Conservation (phyloP, 2,888 invertebrate genomes). For the Eupithecia tripunctaria region DNA sequence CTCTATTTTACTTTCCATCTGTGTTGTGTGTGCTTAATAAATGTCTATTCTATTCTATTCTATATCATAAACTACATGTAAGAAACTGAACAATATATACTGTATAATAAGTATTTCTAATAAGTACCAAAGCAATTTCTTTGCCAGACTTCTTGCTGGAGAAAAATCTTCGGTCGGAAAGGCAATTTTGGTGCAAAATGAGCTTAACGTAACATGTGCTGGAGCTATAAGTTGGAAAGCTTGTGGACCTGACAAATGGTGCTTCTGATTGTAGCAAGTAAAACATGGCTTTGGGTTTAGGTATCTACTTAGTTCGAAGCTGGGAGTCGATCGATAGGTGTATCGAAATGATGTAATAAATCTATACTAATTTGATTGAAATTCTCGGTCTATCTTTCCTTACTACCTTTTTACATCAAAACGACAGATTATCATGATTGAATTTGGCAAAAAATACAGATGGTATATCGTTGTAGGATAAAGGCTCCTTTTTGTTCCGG, state of each 20-base stretch:
- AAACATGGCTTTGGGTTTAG: slow-evolving; percentile 47
- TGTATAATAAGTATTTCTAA: slow-evolving; percentile 1
- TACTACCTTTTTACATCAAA: background rate
- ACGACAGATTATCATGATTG: background rate
- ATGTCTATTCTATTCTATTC: no score
- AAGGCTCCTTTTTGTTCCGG: background rate
- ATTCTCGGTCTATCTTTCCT: no score
- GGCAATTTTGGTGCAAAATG: slow-evolving; percentile 19
- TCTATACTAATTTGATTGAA: no score
- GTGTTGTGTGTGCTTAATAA: no score
- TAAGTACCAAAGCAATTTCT: background rate
- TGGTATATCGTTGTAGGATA: background rate
- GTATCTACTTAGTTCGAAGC: background rate
- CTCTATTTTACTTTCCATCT: no score
- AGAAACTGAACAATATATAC: background rate
- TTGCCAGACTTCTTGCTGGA: slow-evolving; percentile 7
- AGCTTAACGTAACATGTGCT: slow-evolving; percentile 23
- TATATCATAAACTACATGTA: background rate
- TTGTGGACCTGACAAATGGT: slow-evolving; percentile 21
- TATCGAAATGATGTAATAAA: background rate
- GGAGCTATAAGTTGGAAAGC: slow-evolving; percentile 13
- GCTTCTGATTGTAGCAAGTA: slow-evolving; percentile 40
- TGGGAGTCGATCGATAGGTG: background rate
- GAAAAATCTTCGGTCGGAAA: slow-evolving; percentile 16
- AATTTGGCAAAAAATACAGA: background rate